Percentiles rank a stretch among this genome's conserved stretches.
Evolutionary conservation across 2,797 vertebrate species (phyloP).

Genomic region (Gallinago nigripennis): DNA sequence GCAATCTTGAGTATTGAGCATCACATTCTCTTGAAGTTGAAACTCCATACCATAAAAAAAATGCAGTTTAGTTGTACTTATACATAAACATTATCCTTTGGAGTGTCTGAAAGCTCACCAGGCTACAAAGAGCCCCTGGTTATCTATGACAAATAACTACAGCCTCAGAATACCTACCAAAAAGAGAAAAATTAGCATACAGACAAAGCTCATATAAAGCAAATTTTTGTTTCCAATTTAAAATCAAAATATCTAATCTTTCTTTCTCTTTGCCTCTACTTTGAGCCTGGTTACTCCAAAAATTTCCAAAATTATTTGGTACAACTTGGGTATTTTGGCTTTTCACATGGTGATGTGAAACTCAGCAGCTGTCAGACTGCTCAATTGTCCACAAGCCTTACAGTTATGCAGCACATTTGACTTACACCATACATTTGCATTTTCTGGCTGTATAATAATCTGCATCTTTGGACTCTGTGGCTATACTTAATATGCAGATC

Average conservation of each 20-base stretch:
- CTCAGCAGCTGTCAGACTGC: background rate
- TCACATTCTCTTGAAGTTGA: background rate
- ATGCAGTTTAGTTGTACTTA: background rate
- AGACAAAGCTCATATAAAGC: background rate
- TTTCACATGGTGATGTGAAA: background rate
- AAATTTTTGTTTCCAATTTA: background rate
- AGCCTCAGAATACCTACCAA: background rate
- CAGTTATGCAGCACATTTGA: background rate
- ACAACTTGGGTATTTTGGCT: fast-evolving
- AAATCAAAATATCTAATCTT: background rate
- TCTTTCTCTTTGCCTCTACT: background rate
- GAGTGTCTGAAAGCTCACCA: background rate
- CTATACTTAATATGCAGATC: background rate
- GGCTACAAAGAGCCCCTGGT: background rate
- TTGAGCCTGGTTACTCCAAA: background rate
- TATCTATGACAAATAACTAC: background rate
- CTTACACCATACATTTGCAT: fast-evolving
- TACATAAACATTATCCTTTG: background rate
- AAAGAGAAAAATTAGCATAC: background rate
- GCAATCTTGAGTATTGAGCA: background rate
- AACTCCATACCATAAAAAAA: background rate
- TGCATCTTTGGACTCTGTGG: background rate
- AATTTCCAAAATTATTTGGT: background rate
- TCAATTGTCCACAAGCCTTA: background rate
- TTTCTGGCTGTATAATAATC: background rate